Evolutionary conservation across 2,113 vertebrate species (phyloP), one percentile per base, ranked within the genome.

Genomic region (Serranochromis macrocephalus): DNA sequence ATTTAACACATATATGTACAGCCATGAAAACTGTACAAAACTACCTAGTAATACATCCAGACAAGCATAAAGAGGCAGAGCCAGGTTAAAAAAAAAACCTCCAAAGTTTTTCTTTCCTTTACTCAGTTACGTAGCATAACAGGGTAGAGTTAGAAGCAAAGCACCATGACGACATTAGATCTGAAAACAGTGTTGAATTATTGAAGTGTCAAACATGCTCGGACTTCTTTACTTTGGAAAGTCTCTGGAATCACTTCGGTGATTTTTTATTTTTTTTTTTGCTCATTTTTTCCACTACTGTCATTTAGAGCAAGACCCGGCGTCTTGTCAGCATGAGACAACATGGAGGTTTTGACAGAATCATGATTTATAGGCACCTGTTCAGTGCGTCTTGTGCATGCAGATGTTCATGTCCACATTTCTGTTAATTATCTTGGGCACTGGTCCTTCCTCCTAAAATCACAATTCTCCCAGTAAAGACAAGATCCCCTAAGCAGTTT

Each of bases 211-310:
- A 83, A 93, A 92, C 92, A 88, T 85, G 9, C 80, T 24, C 75
- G 33, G 87, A 83, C 33, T 85, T 94, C 94, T 95, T 95, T 94
- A 93, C 92, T 92, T 95, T 93, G 94, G 94, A 95, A 92, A 89
- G 87, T 45, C 54, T 92, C 82, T 16, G 66, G 87, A 90, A 86
- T 87, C 55, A 83, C 92, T 92, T 4, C 24, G 89, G 87, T 83
- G 88, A 85, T 75, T 94, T 89, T 91, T 26, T 26, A 92, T 91
- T 92, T 58, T 31, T 61, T 24, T 21, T 58, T 58, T 63, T 26
- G 66, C 89, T 93, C 89, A 94, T 93, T 94, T 92, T 92, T 93
- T 93, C 94, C 95, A 88, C 57, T 81, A 85, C 88, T 93, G 91
- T 94, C 91, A 86, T 42, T 75, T 66, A 63, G 61, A 71, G 57